A percentile compares a stretch with the other conserved stretches of the same genome.
These are phyloP conservation scores for Drosophila niveifrons DNA, from an alignment of 2,888 invertebrate genomes.

Conservation along the genomic window DNA sequence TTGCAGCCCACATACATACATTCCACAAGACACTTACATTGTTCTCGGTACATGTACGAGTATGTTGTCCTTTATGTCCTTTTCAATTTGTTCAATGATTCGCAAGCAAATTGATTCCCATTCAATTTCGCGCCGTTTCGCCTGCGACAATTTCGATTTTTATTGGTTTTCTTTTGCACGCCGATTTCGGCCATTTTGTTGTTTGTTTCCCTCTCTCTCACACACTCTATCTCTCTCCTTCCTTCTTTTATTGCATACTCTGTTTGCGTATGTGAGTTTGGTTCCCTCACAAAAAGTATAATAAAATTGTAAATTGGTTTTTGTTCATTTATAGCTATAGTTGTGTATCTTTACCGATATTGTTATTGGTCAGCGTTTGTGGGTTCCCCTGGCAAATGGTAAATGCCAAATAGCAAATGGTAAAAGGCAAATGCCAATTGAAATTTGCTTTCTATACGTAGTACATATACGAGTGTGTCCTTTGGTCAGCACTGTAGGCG, in stretches of 20 bases:
- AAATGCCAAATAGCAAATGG: slow-evolving; percentile 22
- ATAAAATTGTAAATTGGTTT: slow-evolving; percentile 81
- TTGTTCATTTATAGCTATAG: slow-evolving; percentile 65
- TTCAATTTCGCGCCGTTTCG: slow-evolving; percentile 80
- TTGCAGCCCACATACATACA: slow-evolving; percentile 16
- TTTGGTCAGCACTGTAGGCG: slow-evolving; percentile 26
- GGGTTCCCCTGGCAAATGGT: slow-evolving; percentile 34
- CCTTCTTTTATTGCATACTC: not conserved
- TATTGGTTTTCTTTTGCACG: slow-evolving; percentile 70
- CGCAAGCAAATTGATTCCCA: slow-evolving; percentile 82
- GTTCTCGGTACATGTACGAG: slow-evolving; percentile 32
- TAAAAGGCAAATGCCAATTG: not conserved
- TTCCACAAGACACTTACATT: slow-evolving; percentile 22
- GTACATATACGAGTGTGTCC: slow-evolving; percentile 13
- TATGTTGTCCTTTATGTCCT: slow-evolving; percentile 66
- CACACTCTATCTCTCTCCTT: slow-evolving; percentile 7
- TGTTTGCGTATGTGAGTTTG: slow-evolving; percentile 26
- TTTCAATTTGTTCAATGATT: slow-evolving; percentile 84
- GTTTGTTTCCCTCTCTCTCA: slow-evolving; percentile 30
- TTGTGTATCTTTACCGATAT: slow-evolving; percentile 72
- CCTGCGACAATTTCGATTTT: slow-evolving; percentile 79
- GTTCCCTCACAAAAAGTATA: slow-evolving; percentile 71
- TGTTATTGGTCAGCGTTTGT: slow-evolving; percentile 73
- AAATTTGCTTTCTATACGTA: slow-evolving; percentile 1
- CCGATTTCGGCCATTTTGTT: slow-evolving; percentile 60